Conservation (phyloP, 2,888 invertebrate genomes). For the Cactoblastis cactorum region DNA sequence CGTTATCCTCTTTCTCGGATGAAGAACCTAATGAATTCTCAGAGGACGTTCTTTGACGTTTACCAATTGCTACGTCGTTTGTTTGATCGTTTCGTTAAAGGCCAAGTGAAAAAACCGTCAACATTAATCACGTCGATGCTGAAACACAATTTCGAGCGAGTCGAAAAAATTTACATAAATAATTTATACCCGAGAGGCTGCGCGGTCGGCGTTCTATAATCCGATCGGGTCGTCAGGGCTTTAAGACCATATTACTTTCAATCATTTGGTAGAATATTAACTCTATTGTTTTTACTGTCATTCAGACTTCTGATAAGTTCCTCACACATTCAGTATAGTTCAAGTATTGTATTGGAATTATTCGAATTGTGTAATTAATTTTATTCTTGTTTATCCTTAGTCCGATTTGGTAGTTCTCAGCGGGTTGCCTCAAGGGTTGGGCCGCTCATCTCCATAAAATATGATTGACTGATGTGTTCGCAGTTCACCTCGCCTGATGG, state of each 20-base stretch:
- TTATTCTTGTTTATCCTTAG: conserved; percentile 31
- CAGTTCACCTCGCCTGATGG: conserved; percentile 47
- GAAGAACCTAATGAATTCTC: conserved; percentile 63
- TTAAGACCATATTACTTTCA: conserved; percentile 38
- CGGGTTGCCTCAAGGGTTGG: conserved; percentile 48
- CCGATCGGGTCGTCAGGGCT: conserved; percentile 33
- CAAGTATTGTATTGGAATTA: conserved; percentile 9
- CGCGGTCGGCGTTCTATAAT: conserved; percentile 46
- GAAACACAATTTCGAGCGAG: conserved; percentile 69
- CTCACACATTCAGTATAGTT: background rate
- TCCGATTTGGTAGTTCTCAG: conserved; percentile 45
- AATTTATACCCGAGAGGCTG: conserved; percentile 67
- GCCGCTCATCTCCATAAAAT: conserved; percentile 53
- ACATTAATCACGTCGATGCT: conserved; percentile 72
- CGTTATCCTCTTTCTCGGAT: conserved; percentile 38
- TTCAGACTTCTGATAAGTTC: background rate
- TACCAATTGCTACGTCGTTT: conserved; percentile 65
- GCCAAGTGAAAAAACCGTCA: conserved; percentile 70
- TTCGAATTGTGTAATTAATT: background rate
- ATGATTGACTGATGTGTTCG: conserved; percentile 42
- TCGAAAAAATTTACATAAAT: conserved; percentile 74
- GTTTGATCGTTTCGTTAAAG: conserved; percentile 65
- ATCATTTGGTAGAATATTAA: conserved; percentile 32
- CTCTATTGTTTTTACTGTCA: conserved; percentile 31
- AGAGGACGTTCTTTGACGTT: conserved; percentile 50